Conservation (phyloP, 2,797 vertebrate genomes). For the Melanotaenia boesemani region DNA sequence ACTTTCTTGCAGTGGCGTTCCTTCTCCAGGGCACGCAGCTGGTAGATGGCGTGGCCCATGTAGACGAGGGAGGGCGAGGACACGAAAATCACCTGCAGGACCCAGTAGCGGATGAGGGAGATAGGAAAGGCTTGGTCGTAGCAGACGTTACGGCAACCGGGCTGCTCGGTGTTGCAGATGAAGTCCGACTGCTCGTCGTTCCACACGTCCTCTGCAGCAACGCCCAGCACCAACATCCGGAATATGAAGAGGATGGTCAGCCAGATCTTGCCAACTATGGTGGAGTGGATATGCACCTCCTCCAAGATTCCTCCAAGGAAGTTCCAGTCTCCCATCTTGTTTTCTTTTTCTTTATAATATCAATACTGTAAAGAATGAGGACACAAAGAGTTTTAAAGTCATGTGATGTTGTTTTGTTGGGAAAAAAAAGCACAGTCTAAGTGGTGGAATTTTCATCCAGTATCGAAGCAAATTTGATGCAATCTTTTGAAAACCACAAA, state of each 20-base stretch:
- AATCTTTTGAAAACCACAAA: no score
- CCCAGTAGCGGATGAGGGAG: conserved; percentile 93
- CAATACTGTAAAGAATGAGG: conserved; percentile 36
- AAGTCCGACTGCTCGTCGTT: conserved; percentile 92
- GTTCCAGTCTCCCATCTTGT: conserved; percentile 90
- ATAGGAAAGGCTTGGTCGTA: conserved; percentile 92
- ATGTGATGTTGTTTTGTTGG: no score
- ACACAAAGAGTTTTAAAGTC: neutral
- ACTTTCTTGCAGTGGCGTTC: conserved; percentile 89
- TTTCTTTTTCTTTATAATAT: conserved; percentile 63
- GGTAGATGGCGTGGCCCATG: conserved; percentile 92
- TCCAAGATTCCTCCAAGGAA: conserved; percentile 93
- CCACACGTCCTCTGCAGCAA: conserved; percentile 92
- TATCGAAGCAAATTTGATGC: no score
- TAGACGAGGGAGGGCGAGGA: conserved; percentile 92
- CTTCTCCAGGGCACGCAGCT: conserved; percentile 89
- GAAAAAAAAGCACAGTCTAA: no score
- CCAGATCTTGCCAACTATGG: conserved; percentile 93
- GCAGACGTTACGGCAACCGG: conserved; percentile 91
- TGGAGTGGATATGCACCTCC: conserved; percentile 93
- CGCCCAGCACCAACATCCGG: conserved; percentile 90
- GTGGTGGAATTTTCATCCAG: no score
- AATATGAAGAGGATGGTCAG: conserved; percentile 93
- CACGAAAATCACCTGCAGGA: conserved; percentile 91
- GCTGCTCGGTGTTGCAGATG: conserved; percentile 92